phyloP scores from a whole-genome alignment of 2,888 invertebrate genomes.

The Fabriciana adippe region DNA sequence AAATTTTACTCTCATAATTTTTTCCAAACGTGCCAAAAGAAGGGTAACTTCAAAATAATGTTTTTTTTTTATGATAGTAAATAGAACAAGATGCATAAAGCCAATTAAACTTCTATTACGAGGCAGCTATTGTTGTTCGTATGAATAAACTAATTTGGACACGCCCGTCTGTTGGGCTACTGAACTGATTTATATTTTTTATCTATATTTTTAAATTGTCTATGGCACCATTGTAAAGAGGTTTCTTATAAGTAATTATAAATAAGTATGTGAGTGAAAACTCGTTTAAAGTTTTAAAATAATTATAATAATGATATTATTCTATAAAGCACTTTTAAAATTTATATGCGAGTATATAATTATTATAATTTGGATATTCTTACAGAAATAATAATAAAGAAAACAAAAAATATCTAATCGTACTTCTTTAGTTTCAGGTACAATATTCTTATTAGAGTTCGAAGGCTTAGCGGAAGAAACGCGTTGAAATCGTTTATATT shows the following conservation, averaged over 20 bases:
- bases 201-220: slow-evolving; percentile 19
- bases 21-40: too few relatives aligned
- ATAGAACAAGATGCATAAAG: slow-evolving; percentile 15
- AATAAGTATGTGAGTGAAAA: neutral
- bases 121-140: slow-evolving; percentile 25
- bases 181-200: slow-evolving; percentile 29
- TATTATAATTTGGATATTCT: too few relatives aligned
- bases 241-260: slow-evolving; percentile 12
- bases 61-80: slow-evolving; percentile 3
- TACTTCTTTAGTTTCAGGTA: neutral
- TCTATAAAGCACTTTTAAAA: too few relatives aligned
- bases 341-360: too few relatives aligned
- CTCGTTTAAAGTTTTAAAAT: too few relatives aligned
- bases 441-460: neutral
- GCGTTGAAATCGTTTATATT: slow-evolving; percentile 20
- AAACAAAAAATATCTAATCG: too few relatives aligned
- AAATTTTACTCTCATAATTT: too few relatives aligned
- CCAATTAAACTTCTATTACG: slow-evolving; percentile 26
- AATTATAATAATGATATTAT: too few relatives aligned
- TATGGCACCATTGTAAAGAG: slow-evolving; percentile 20
- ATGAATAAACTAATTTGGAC: slow-evolving; percentile 27
- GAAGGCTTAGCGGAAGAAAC: slow-evolving; percentile 3
- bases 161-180: slow-evolving; percentile 24
- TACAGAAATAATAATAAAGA: too few relatives aligned
- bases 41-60: too few relatives aligned